Base-by-base conservation (phyloP, 2,888 invertebrate genomes). In the Meganola albula region DNA sequence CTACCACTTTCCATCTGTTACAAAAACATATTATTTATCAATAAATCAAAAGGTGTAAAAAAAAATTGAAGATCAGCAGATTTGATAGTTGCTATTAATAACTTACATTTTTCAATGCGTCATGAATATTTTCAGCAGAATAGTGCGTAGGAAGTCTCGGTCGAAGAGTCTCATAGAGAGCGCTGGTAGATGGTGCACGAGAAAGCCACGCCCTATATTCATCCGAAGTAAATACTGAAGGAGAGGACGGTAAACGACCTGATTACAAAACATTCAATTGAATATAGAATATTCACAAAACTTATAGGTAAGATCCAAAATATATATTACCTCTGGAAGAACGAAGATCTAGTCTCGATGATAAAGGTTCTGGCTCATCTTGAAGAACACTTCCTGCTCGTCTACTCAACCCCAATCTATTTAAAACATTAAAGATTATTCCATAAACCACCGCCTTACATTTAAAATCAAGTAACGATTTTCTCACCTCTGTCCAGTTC, bases 141-240 rank as follows among this genome's bases (percentile, higher is more conserved):
- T 94, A 96, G 49, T 85, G 85, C 4, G 85, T 85, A 50, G 93
- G 94, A 40, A 94, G 88, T 25, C 94, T 92, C 37, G 94, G 92
- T 44, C 96, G 90, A 69, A 96, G 92, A 62, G 95, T 92, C 69
- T 97, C 97, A 73, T 96, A 97, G 54, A 97, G 93, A 23, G 97
- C 97, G 46, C 95, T 95, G 37, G 96, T 96, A 40, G 96, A 96
- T 1, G 95, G 95, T 6, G 94, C 94, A 30, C 95, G 90, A 43
- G 95, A 92, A 65, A 97, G 78, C 97, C 97, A 97, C 52, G 96
- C 95, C 50, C 96, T 91, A 74, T 97, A 96, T 78, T 96, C 96
- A 78, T 95, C 96, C 63, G 95, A 93, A 48, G 95, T 95, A 85
- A 96, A 96, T 71, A 95, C 89, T 63, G 89, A 80, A 42, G 86